Percentiles rank a stretch among this genome's conserved stretches.
Evolutionary conservation across 2,113 vertebrate species (phyloP).

Genomic region (Saiga tatarica): DNA sequence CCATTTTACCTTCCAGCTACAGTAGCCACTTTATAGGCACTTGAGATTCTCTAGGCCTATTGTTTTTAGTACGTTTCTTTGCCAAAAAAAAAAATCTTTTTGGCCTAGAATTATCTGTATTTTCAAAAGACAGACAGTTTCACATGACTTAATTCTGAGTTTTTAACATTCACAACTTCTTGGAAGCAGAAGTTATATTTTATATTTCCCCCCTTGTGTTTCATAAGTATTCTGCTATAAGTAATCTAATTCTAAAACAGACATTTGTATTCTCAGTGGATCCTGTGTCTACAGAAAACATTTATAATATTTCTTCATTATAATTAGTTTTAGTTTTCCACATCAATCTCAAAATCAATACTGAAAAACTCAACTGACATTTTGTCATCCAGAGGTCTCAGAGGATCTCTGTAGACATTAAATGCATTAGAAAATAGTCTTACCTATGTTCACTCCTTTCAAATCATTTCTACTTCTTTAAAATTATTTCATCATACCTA

Average conservation of each 20-base stretch:
- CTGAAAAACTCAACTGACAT: background rate
- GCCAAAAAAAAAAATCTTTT: background rate
- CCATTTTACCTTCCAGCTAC: background rate
- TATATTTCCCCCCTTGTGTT: conserved; percentile 28
- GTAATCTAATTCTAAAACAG: conserved; percentile 37
- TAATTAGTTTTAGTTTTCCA: background rate
- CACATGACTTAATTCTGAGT: conserved; percentile 63
- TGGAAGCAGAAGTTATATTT: conserved; percentile 39
- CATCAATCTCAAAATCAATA: background rate
- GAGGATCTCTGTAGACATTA: background rate
- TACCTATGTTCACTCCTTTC: background rate
- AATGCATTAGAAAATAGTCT: background rate
- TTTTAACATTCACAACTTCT: conserved; percentile 55
- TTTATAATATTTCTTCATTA: background rate
- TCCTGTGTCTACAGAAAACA: background rate
- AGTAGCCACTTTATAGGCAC: conserved; percentile 32
- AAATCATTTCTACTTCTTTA: background rate
- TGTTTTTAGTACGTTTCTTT: conserved; percentile 55
- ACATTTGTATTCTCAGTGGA: background rate
- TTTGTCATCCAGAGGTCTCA: background rate
- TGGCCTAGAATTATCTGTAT: conserved; percentile 26
- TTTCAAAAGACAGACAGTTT: conserved; percentile 57
- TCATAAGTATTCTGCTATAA: conserved; percentile 30
- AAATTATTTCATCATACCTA: background rate
- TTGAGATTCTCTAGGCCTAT: background rate